These are phyloP conservation scores for Pterostichus madidus DNA, from an alignment of 2,888 invertebrate genomes.

Conservation along the genomic window DNA sequence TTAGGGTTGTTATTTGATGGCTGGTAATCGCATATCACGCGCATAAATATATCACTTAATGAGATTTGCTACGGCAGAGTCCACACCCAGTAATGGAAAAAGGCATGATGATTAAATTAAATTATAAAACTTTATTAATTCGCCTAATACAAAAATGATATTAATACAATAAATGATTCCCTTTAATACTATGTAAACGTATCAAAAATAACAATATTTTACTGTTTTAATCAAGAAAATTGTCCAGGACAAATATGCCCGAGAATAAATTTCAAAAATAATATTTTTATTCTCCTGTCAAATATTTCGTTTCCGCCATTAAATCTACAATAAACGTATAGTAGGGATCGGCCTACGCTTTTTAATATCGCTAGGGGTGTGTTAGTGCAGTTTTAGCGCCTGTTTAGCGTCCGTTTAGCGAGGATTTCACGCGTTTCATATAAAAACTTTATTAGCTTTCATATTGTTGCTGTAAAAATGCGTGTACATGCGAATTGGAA, in stretches of 20 bases:
- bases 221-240: conserved; percentile 52
- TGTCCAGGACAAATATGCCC: conserved; percentile 18
- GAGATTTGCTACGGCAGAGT: no score
- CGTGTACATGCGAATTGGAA: conserved; percentile 35
- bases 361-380: conserved; percentile 52
- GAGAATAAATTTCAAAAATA: conserved; percentile 32
- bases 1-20: no score
- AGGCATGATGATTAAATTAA: no score
- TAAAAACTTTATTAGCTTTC: conserved; percentile 58
- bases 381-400: conserved; percentile 44
- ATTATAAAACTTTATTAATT: conserved; percentile 39
- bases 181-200: conserved; percentile 34
- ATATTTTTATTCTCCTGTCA: conserved; percentile 49
- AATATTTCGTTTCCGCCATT: conserved; percentile 41
- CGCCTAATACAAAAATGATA: background rate
- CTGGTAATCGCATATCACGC: no score
- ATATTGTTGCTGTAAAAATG: conserved; percentile 56
- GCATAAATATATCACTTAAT: no score
- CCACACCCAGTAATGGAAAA: no score
- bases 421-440: conserved; percentile 45
- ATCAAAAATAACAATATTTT: conserved; percentile 7
- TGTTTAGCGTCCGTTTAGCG: conserved; percentile 49
- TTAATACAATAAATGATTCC: conserved; percentile 36
- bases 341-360: conserved; percentile 37
- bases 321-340: conserved; percentile 49